Conservation (phyloP, 2,797 vertebrate species). For the Enteromius treurensis region DNA sequence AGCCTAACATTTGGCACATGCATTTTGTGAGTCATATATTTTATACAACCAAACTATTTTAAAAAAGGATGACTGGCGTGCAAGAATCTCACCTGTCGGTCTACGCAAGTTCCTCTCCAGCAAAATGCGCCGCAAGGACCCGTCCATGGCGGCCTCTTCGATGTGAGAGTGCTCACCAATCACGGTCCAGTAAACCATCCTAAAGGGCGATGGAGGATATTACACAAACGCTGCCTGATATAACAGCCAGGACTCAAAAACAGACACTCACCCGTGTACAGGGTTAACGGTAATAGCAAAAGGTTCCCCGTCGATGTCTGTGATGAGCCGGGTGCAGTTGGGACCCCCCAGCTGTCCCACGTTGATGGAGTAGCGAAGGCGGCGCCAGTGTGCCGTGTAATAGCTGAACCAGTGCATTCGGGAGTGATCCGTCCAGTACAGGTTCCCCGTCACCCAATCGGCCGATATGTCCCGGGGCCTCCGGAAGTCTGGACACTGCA, state of each 20-base stretch:
- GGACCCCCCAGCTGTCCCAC: conserved; percentile 84
- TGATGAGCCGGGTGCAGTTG: conserved; percentile 86
- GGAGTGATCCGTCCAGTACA: conserved; percentile 90
- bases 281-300: conserved; percentile 88
- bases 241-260: neutral
- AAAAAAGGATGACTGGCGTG: neutral
- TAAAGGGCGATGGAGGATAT: conserved; percentile 48
- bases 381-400: conserved; percentile 85
- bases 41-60: neutral
- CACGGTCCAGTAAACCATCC: conserved; percentile 92
- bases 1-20: neutral
- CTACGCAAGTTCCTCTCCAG: conserved; percentile 85
- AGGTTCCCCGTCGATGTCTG: conserved; percentile 86
- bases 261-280: conserved; percentile 73
- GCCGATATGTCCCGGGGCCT: conserved; percentile 84
- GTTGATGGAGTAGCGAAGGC: conserved; percentile 84
- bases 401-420: conserved; percentile 89
- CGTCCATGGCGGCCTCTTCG: conserved; percentile 88
- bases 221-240: too few species aligned
- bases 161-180: conserved; percentile 85
- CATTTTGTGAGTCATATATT: neutral
- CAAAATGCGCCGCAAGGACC: conserved; percentile 81
- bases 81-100: conserved; percentile 79
- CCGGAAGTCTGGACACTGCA: conserved; percentile 85
- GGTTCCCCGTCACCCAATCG: conserved; percentile 86